A percentile compares a stretch with the other conserved stretches of the same genome.
These are phyloP conservation scores for Oikopleura dioica DNA, from an alignment of 23 tunicate genomes.

Conservation along the genomic window DNA sequence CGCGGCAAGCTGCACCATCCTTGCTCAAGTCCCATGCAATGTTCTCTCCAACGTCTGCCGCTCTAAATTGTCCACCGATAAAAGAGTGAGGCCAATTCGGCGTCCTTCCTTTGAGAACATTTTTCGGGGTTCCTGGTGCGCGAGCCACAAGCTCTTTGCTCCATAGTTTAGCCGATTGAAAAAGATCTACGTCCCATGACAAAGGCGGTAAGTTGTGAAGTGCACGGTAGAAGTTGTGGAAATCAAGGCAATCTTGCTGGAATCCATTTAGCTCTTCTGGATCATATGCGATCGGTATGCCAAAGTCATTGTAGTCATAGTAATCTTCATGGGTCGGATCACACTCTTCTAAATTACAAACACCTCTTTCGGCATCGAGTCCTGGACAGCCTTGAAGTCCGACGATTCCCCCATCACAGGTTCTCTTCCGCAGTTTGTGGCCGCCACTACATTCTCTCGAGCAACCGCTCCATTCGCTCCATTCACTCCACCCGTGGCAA, in stretches of 20 bases:
- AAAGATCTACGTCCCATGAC: slow-evolving; percentile 27
- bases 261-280: no score
- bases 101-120: slow-evolving; percentile 14
- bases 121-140: slow-evolving; percentile 32
- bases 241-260: background rate
- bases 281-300: no score
- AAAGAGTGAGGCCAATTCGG: slow-evolving; percentile 67
- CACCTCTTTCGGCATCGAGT: background rate
- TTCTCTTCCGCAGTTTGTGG: background rate
- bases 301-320: no score
- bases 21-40: slow-evolving; percentile 72
- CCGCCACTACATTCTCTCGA: background rate
- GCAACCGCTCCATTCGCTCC: background rate
- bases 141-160: slow-evolving; percentile 20
- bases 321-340: no score
- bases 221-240: background rate
- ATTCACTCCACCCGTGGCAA: background rate
- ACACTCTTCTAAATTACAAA: no score
- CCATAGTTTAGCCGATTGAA: slow-evolving; percentile 36
- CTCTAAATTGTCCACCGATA: slow-evolving; percentile 25
- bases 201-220: slow-evolving; percentile 15
- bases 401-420: background rate
- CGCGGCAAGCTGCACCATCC: slow-evolving; percentile 40
- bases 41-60: slow-evolving; percentile 49
- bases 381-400: background rate